Evolutionary conservation across 53 echinoderm and acorn worm species (phyloP), one percentile per base, ranked within the genome.

Genomic region (Antedon mediterranea): DNA sequence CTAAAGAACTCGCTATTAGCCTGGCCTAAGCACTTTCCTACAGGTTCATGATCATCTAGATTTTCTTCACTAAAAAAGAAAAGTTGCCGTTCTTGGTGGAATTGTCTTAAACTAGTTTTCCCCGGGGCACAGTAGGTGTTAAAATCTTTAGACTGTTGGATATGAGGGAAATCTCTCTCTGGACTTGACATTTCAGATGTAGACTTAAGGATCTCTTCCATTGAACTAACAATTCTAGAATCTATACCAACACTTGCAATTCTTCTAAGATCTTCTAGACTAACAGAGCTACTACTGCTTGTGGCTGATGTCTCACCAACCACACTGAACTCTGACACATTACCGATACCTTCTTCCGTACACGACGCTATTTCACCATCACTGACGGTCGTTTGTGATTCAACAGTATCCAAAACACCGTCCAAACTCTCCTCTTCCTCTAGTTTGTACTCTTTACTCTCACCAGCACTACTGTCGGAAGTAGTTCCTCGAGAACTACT

Each of bases 11-110:
- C 79, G 34, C 77, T 78, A 30, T 91, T 94, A 23, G 86, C 82
- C 78, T 91, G 77, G 3, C 85, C 87, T 32, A 94, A 76, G 11
- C 83, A 78, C 9, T 85, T 80, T 18, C 89, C 91, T 33, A 94
- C 28, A 30, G 57, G 57, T 2, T 57, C 57, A 8, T 34, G 75
- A 72, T 77, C 81, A 31, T 82, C 86, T 27, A 78, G 80, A 32
- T 77, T 88, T 79, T 89, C 93, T 72, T 82, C 87, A 76, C 87
- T 85, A 29, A 80, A 86, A 78, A 92, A 92, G 73, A 89, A 89
- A 31, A 92, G 82, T 78, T 84, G 86, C 30, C 92, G 73, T 72
- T 92, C 92, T 72, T 92, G 80, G 78, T 77, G 86, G 82, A 92
- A 92, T 3, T 57, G 57, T 11, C 20, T 57, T 23, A 57, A 57